phyloP scores from a whole-genome alignment of 2,888 invertebrate species.

The Heliconius sara region DNA sequence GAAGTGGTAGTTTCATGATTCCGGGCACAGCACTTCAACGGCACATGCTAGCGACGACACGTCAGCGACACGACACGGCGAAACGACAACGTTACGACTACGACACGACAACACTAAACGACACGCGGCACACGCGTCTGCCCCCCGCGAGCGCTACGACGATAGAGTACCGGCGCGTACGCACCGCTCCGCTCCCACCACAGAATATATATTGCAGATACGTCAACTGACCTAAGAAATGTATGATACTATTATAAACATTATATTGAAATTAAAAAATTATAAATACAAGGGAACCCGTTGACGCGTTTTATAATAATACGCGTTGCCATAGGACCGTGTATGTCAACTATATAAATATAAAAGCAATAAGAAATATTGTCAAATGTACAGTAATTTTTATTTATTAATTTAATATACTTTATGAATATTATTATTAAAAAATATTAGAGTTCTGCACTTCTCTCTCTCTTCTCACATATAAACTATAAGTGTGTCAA shows the following conservation, averaged over 20 bases:
- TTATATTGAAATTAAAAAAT: too few species aligned
- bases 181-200: slow-evolving; percentile 55
- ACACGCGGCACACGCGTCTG: slow-evolving; percentile 60
- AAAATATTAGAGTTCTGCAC: too few species aligned
- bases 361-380: too few species aligned
- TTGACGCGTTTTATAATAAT: too few species aligned
- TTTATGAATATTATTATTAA: too few species aligned
- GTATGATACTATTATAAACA: background rate
- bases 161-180: slow-evolving; percentile 58
- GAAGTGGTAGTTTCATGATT: slow-evolving; percentile 54
- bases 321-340: too few species aligned
- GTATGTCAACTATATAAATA: too few species aligned
- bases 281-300: too few species aligned
- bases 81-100: slow-evolving; percentile 48
- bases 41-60: slow-evolving; percentile 63
- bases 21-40: slow-evolving; percentile 53
- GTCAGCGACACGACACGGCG: slow-evolving; percentile 32
- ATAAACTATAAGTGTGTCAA: too few species aligned
- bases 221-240: background rate
- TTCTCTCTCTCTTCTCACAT: too few species aligned
- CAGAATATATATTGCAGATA: slow-evolving; percentile 52
- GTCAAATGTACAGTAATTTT: too few species aligned
- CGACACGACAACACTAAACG: slow-evolving; percentile 46
- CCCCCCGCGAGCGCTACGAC: slow-evolving; percentile 66
- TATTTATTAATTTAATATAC: too few species aligned